phyloP scores from a whole-genome alignment of 2,113 vertebrate genomes.

The Scalopus aquaticus region DNA sequence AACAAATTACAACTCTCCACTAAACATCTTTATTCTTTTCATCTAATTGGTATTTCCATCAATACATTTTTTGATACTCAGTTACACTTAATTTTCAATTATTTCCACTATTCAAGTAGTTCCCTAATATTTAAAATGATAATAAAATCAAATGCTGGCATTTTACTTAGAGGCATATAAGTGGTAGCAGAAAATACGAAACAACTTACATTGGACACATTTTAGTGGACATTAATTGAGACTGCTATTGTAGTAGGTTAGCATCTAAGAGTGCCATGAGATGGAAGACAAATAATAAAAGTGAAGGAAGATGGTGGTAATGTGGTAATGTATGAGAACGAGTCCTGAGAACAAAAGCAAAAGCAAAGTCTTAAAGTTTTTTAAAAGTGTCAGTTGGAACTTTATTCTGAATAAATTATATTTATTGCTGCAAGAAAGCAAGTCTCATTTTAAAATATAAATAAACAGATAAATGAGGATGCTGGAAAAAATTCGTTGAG shows the following conservation, averaged over 20 bases:
- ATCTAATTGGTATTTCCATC: neutral
- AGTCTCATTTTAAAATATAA: neutral
- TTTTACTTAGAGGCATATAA: neutral
- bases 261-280: neutral
- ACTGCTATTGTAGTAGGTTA: neutral
- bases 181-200: neutral
- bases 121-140: neutral
- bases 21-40: neutral
- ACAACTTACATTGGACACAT: neutral
- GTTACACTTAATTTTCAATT: neutral
- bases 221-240: neutral
- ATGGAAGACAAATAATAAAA: neutral
- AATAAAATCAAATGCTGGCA: neutral
- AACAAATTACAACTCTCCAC: neutral
- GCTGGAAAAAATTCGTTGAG: neutral
- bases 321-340: neutral
- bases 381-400: neutral
- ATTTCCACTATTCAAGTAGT: neutral
- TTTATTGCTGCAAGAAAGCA: neutral
- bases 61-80: neutral
- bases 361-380: neutral
- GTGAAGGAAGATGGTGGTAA: neutral
- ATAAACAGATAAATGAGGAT: neutral
- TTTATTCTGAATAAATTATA: neutral
- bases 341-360: neutral